A percentile compares a stretch with the other conserved stretches of the same genome.
phyloP scores from a whole-genome alignment of 2,888 invertebrate species.

The Cantharis rustica region DNA sequence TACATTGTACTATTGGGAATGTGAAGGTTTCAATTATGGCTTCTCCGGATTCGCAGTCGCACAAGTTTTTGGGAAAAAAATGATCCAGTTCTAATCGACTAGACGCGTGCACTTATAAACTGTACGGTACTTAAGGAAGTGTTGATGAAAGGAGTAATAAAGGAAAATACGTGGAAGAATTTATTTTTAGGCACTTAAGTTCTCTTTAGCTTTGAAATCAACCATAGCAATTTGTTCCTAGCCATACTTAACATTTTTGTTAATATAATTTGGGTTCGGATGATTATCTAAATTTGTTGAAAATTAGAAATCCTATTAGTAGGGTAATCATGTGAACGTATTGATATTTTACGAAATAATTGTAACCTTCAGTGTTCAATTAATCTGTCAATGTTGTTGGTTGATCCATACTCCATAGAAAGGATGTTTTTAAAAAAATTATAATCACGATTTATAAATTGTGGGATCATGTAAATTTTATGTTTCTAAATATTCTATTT shows the following conservation, averaged over 20 bases:
- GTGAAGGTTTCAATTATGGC: not conserved
- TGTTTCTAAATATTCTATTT: not conserved
- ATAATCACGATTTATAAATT: not conserved
- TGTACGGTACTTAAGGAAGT: not conserved
- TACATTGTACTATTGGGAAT: not conserved
- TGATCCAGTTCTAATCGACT: not conserved
- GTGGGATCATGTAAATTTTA: not conserved
- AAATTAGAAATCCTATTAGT: not conserved
- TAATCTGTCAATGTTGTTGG: not conserved
- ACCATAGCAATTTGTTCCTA: not conserved
- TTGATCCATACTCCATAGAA: not conserved
- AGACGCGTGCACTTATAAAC: not conserved
- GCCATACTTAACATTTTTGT: not conserved
- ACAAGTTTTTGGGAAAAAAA: not conserved
- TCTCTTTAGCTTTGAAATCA: not conserved
- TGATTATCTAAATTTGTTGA: not conserved
- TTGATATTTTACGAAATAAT: not conserved
- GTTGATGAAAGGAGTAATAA: not conserved
- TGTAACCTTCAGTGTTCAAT: not conserved
- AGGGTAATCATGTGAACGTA: not conserved
- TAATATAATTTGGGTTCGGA: not conserved
- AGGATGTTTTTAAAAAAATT: not conserved
- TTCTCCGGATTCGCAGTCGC: not conserved
- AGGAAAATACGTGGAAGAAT: not conserved
- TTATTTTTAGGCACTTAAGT: not conserved